These are phyloP conservation scores for Scaptomyza flava DNA, from an alignment of 2,888 invertebrate species.

Conservation along the genomic window DNA sequence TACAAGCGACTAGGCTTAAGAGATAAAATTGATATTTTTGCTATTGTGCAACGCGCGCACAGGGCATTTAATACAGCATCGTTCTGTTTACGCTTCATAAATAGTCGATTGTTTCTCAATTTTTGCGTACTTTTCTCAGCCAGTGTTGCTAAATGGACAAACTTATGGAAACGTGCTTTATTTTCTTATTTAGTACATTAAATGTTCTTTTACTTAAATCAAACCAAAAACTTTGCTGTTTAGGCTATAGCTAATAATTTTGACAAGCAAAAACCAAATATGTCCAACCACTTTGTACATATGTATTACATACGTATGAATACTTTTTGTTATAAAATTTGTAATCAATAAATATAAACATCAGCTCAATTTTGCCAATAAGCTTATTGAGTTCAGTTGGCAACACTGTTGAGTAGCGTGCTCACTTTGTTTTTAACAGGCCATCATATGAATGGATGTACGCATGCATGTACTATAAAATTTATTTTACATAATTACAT, in stretches of 20 bases:
- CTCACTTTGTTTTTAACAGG: constrained; percentile 28
- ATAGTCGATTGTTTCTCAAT: constrained; percentile 14
- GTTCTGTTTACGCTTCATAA: constrained; percentile 34
- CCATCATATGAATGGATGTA: constrained; percentile 22
- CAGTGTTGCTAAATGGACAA: constrained; percentile 46
- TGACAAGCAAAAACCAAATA: neutral
- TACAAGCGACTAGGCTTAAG: constrained; percentile 16
- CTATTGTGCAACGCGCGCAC: constrained; percentile 39
- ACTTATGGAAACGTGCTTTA: constrained; percentile 32
- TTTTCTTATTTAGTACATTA: constrained; percentile 3
- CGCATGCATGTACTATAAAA: constrained; percentile 7
- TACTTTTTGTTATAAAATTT: neutral
- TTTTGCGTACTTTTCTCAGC: constrained; percentile 4
- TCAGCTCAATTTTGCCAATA: constrained; percentile 30
- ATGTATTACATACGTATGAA: too few relatives aligned
- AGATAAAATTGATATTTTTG: constrained; percentile 36
- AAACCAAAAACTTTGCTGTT: neutral
- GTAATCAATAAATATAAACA: constrained; percentile 14
- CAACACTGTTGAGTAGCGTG: constrained; percentile 51
- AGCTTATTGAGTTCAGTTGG: constrained; percentile 30
- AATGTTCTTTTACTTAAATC: neutral
- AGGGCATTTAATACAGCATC: constrained; percentile 26
- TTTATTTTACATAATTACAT: constrained; percentile 1
- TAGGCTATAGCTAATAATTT: neutral
- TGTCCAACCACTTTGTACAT: too few relatives aligned